Percentiles rank a stretch among this genome's conserved stretches.
phyloP scores from a whole-genome alignment of 1,140 invertebrate genomes.

The Caenorhabditis elegans region DNA sequence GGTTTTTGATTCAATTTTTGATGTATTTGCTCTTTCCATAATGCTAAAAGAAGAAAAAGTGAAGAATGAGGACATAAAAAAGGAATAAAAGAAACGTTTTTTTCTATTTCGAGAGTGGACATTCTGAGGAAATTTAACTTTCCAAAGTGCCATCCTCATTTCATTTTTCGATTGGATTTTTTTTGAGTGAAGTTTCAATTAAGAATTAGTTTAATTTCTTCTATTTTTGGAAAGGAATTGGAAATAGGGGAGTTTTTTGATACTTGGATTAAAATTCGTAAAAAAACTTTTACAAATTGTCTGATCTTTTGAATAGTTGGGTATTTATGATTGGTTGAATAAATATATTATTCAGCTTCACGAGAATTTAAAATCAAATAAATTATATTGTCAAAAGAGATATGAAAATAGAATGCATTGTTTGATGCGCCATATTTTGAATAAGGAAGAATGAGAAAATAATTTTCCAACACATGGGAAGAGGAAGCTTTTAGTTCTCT shows the following conservation, averaged over 20 bases:
- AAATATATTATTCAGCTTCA: background rate
- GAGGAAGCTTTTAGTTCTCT: too few relatives aligned
- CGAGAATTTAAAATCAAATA: background rate
- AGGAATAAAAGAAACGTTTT: background rate
- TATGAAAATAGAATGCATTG: too few relatives aligned
- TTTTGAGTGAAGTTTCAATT: background rate
- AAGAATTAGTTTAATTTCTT: background rate
- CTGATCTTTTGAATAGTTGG: background rate
- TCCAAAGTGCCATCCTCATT: background rate
- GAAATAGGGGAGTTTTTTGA: too few relatives aligned
- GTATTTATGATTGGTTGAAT: background rate
- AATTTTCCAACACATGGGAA: too few relatives aligned
- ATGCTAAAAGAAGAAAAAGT: background rate
- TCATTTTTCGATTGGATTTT: background rate
- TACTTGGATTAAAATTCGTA: background rate
- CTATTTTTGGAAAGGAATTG: background rate
- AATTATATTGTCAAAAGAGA: background rate
- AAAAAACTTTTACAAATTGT: too few relatives aligned
- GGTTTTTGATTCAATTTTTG: background rate
- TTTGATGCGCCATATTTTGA: too few relatives aligned
- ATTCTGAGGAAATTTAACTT: background rate
- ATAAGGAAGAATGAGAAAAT: too few relatives aligned
- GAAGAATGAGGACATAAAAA: background rate
- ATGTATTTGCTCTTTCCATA: background rate
- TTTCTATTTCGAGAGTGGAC: background rate